A percentile compares a stretch with the other conserved stretches of the same genome.
phyloP scores from a whole-genome alignment of 1,140 invertebrate genomes.

The Zaprionus ornatus region DNA sequence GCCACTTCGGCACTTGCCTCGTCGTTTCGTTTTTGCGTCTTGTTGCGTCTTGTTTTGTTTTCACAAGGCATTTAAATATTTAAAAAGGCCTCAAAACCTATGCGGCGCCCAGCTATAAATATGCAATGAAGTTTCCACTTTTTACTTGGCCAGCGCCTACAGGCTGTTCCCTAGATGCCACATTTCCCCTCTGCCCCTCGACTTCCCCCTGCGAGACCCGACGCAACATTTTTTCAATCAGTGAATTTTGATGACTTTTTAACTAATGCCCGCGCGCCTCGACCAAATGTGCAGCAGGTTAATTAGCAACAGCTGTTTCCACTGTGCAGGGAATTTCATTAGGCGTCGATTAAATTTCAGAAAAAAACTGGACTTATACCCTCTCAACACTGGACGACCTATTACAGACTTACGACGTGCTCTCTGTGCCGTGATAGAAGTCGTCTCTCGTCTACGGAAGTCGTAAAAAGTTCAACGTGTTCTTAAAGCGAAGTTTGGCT shows the following conservation, averaged over 20 bases:
- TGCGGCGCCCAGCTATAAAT: conserved; percentile 58
- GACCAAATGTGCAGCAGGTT: conserved; percentile 63
- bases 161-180: not conserved
- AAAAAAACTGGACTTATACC: not conserved
- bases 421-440: conserved; percentile 4
- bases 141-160: conserved; percentile 31
- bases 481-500: conserved; percentile 59
- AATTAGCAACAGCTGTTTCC: conserved; percentile 68
- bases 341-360: conserved; percentile 34
- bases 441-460: conserved; percentile 54
- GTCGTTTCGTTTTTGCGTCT: conserved; percentile 18
- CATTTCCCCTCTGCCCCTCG: too few species aligned
- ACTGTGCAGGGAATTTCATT: conserved; percentile 40
- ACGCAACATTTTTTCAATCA: conserved; percentile 44
- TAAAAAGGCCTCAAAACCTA: conserved; percentile 61
- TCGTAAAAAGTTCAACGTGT: conserved; percentile 78
- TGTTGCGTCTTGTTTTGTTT: conserved; percentile 42
- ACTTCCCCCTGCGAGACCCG: conserved; percentile 12
- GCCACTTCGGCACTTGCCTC: not conserved
- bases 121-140: conserved; percentile 67
- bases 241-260: conserved; percentile 70
- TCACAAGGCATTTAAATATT: conserved; percentile 73
- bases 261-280: conserved; percentile 48
- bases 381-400: not conserved
- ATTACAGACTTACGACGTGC: not conserved